phyloP scores from a whole-genome alignment of 2,888 invertebrate species.

The Teinopalpus imperialis region DNA sequence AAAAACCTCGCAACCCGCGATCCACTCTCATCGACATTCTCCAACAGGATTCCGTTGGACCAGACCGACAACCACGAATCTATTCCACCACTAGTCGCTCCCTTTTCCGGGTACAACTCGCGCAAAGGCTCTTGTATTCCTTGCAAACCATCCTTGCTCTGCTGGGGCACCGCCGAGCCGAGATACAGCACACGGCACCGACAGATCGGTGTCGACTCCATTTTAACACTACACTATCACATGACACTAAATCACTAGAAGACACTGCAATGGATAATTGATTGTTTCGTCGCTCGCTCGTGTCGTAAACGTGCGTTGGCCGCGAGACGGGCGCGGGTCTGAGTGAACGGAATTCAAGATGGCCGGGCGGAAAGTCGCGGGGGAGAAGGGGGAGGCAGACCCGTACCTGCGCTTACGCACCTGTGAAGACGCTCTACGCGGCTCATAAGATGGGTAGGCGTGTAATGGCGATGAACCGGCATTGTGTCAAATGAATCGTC shows the following conservation, averaged over 20 bases:
- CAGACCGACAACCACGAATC: conserved; percentile 98
- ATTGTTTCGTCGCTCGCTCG: conserved; percentile 41
- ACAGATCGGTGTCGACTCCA: conserved; percentile 96
- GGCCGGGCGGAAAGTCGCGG: conserved; percentile 49
- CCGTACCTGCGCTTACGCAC: conserved; percentile 71
- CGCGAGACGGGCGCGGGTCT: conserved; percentile 74
- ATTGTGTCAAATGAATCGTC: conserved; percentile 74
- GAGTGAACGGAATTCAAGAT: conserved; percentile 81
- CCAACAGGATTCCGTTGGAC: conserved; percentile 96
- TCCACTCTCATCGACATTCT: conserved; percentile 97
- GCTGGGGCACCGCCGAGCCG: conserved; percentile 97
- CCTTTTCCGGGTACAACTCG: conserved; percentile 97
- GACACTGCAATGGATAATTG: conserved; percentile 50
- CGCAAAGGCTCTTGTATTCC: conserved; percentile 98
- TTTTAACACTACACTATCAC: conserved; percentile 74
- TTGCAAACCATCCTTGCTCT: conserved; percentile 98
- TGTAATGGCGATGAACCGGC: conserved; percentile 72
- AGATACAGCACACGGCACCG: conserved; percentile 98
- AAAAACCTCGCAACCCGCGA: conserved; percentile 97
- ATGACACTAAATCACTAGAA: conserved; percentile 66
- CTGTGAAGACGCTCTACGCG: conserved; percentile 60
- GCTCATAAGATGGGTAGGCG: conserved; percentile 37
- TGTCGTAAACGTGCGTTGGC: conserved; percentile 57
- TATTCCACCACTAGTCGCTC: conserved; percentile 93
- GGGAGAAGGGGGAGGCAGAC: conserved; percentile 31